These are phyloP conservation scores for Oligia latruncula DNA, from an alignment of 2,888 invertebrate genomes.

Conservation along the genomic window DNA sequence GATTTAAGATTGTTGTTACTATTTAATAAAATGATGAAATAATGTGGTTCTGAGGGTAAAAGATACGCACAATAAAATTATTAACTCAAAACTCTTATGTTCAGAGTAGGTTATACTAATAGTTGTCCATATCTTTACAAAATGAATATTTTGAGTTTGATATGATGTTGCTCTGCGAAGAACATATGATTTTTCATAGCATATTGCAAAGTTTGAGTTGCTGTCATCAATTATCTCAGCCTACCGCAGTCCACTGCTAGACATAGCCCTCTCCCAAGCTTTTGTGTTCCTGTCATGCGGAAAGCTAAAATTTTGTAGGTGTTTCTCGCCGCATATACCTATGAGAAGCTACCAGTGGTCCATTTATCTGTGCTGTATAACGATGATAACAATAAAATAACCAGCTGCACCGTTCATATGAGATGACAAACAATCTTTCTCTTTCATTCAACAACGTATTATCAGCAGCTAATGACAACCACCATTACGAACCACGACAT, in stretches of 20 bases:
- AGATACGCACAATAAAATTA: neutral
- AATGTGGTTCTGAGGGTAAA: neutral
- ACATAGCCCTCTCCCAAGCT: neutral
- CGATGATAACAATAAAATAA: neutral
- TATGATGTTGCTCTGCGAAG: neutral
- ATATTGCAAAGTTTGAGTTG: neutral
- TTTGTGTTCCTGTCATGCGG: neutral
- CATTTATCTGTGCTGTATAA: neutral
- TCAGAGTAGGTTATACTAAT: no score
- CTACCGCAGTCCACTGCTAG: no score
- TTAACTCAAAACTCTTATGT: neutral
- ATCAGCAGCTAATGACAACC: conserved; percentile 35
- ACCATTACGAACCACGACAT: conserved; percentile 5
- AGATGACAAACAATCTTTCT: conserved; percentile 39
- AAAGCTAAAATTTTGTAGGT: neutral
- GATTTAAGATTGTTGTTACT: no score
- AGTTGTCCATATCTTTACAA: no score
- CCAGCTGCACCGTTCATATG: neutral
- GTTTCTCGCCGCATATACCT: neutral
- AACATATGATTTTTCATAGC: neutral
- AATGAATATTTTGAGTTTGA: no score
- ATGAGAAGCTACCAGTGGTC: neutral
- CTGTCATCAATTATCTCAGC: neutral
- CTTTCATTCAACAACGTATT: conserved; percentile 1
- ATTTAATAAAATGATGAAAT: neutral